phyloP scores from a whole-genome alignment of 2,113 vertebrate genomes.

The Phasianus colchicus region DNA sequence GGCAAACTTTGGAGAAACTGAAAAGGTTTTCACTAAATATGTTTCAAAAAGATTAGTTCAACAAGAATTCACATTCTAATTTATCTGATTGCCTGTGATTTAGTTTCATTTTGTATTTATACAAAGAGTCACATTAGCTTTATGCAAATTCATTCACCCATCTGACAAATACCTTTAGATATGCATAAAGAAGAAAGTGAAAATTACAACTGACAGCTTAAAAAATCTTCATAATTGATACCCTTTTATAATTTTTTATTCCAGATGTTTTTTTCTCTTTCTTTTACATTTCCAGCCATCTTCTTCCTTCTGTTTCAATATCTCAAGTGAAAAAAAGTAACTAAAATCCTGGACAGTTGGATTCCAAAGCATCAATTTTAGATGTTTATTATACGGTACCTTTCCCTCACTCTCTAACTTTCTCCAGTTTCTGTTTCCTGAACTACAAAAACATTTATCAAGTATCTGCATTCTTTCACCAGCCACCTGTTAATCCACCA shows the following conservation, averaged over 20 bases:
- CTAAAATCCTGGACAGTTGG: background rate
- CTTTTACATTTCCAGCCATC: background rate
- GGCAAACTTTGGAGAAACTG: background rate
- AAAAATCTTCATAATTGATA: background rate
- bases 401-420: background rate
- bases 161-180: background rate
- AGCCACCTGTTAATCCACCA: slow-evolving; percentile 47
- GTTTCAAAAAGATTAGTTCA: background rate
- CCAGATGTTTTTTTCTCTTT: background rate
- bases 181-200: background rate
- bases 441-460: slow-evolving; percentile 8
- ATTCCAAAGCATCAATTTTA: background rate
- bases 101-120: background rate
- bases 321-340: background rate
- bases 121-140: background rate
- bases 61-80: background rate
- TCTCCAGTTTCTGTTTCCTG: background rate
- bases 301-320: background rate
- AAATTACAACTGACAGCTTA: background rate
- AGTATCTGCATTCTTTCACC: slow-evolving; percentile 30
- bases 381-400: background rate
- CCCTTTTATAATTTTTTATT: background rate
- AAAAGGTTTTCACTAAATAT: rapidly evolving
- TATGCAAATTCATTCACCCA: background rate
- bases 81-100: background rate